Base-by-base conservation (phyloP, 92 coral and sea anemone species). In the Isaurus tuberculatus region DNA sequence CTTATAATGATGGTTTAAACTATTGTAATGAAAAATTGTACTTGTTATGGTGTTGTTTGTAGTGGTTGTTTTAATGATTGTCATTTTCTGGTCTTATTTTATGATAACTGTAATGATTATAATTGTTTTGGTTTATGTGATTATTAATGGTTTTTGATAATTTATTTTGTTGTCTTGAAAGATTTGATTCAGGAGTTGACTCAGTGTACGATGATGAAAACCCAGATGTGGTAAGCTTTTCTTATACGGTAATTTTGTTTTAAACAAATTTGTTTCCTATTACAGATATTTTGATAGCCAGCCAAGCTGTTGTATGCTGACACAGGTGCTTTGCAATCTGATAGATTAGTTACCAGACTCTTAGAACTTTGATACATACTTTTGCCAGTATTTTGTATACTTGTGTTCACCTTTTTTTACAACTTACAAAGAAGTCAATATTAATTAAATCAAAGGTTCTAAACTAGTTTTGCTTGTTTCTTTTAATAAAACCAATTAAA, bases 101-200 rank as follows among this genome's bases (percentile, higher is more conserved):
- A 2, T 53, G 61, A 16, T 53, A 8, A 2, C 25, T n/a, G 25
- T 17, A 2, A 2, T 53, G 28, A 17, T 53, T n/a, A 17, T 53
- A 25, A 19, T 53, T 17, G 63, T 5, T 14, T 11, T 53, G 63
- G 25, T 16, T 17, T 13, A 40, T 1, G n/a, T 51, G 3, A 2
- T 55, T 55, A 19, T n/a, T 17, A 19, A 17, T 55, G 19, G 0
- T 55, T 63, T 25, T 26, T 63, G 13, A 60, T 23, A 5, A 29
- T 63, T 44, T 33, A 53, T 32, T 70, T 37, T 81, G 78, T 36
- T 85, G 81, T 72, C 42, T 80, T 81, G 43, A 27, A 89, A 97
- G 99, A 40, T 94, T 94, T 92, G 99, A 97, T 82, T 97, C 99
- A 64, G 99, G 99, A 70, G 98, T 97, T 27, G 99, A 97, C 79